These are phyloP conservation scores for Dicerorhinus sumatrensis DNA, from an alignment of 2,113 vertebrate genomes.

Conservation along the genomic window DNA sequence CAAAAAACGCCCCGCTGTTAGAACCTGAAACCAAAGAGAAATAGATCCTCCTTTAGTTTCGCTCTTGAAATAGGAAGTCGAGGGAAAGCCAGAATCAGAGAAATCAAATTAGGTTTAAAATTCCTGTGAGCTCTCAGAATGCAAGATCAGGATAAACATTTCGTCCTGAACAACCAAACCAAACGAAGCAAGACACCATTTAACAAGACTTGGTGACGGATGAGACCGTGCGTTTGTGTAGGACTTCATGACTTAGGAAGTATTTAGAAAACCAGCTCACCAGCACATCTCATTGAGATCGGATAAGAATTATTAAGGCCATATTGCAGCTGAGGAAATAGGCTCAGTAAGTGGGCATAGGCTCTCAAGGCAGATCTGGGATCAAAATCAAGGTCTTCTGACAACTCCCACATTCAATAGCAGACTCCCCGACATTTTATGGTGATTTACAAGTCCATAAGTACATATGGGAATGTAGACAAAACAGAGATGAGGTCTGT, in stretches of 20 bases:
- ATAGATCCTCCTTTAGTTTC: constrained; percentile 66
- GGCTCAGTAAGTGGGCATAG: neutral
- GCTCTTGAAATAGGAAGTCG: constrained; percentile 72
- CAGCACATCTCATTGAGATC: neutral
- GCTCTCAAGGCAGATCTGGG: neutral
- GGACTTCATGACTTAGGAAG: neutral
- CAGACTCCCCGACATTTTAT: neutral
- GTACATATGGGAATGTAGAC: neutral
- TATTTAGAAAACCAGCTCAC: neutral
- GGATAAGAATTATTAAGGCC: neutral
- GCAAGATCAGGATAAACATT: constrained; percentile 60
- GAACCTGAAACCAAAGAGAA: constrained; percentile 72
- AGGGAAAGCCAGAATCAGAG: constrained; percentile 68
- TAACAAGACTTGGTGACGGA: neutral
- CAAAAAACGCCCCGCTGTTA: neutral
- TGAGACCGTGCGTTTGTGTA: neutral
- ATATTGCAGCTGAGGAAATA: neutral
- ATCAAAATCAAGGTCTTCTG: neutral
- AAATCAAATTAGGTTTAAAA: constrained; percentile 77
- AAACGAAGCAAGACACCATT: constrained; percentile 43
- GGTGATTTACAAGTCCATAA: neutral
- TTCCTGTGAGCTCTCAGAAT: constrained; percentile 57
- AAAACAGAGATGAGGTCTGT: neutral
- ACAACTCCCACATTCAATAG: neutral
- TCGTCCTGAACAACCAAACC: neutral